Evolutionary conservation across 2,113 vertebrate genomes (phyloP), one percentile per base, ranked within the genome.

Genomic region (Bos indicus): DNA sequence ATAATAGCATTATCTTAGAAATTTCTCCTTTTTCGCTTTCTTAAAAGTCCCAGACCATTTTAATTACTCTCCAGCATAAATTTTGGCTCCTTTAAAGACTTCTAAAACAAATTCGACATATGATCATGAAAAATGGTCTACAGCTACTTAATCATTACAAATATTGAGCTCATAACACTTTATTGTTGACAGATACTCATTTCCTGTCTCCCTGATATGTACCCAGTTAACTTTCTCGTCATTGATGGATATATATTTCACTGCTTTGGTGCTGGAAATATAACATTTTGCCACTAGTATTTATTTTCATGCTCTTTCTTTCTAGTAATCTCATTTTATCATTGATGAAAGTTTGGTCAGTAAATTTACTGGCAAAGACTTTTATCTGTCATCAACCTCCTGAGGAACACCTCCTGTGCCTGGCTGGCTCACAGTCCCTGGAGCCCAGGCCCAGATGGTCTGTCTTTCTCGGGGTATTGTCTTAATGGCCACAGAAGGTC

Each of bases 231-330:
- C 81, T 89, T 93, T 77, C 54, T 52, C 1, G 0, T 94, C 95
- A 67, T 80, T 93, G 92, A 91, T 91, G 52, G 82, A 91, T 84
- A 14, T n/a, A 15, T 62, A 59, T 90, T 77, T 94, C 82, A 81
- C 30, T 94, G 43, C 40, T 57, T 36, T 71, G 40, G 16, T 10
- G 4, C 26, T 86, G n/a, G 59, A 85, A 57, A 88, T 96, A 67
- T 7, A 86, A 88, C 59, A 10, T 78, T 84, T 77, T 78, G 43
- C 40, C 82, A 74, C 52, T 88, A 28, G 25, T 74, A 80, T 95
- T 91, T 97, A 83, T 97, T 95, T 86, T 74, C 67, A 33, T 74
- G 56, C n/a, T 94, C 25, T 71, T 90, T 77, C 46, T 80, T 97
- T 90, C 67, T 92, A 14, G 71, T 83, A 83, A 80, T 96, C 56